These are phyloP conservation scores for Drosophila melanica DNA, from an alignment of 1,140 invertebrate species.

Conservation along the genomic window DNA sequence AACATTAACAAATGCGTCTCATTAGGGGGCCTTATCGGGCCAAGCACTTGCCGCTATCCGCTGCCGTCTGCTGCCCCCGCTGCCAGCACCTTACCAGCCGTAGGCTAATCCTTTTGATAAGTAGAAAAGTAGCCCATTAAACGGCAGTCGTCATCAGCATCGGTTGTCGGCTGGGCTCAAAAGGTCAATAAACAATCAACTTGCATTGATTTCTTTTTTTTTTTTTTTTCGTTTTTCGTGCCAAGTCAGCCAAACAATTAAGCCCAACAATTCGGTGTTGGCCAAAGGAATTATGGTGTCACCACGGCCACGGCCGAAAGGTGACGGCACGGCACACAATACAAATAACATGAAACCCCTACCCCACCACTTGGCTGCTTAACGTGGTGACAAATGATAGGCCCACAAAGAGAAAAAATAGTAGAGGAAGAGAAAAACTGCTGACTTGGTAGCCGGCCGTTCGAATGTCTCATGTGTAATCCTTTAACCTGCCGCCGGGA, in stretches of 20 bases:
- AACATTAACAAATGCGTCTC: conserved; percentile 49
- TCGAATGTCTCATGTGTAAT: conserved; percentile 53
- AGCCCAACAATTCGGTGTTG: conserved; percentile 74
- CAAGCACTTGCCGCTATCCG: conserved; percentile 17
- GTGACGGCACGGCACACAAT: conserved; percentile 49
- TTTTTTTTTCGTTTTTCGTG: conserved; percentile 16
- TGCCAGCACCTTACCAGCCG: not conserved
- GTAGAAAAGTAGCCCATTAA: conserved; percentile 69
- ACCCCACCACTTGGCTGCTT: conserved; percentile 45
- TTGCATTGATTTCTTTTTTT: conserved; percentile 72
- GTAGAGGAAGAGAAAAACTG: conserved; percentile 43
- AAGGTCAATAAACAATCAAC: conserved; percentile 72
- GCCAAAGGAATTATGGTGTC: conserved; percentile 79
- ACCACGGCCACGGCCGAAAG: conserved; percentile 55
- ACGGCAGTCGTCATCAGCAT: conserved; percentile 55
- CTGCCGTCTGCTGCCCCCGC: not conserved
- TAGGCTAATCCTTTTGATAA: conserved; percentile 55
- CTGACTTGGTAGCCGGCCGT: conserved; percentile 59
- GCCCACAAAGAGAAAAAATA: not conserved
- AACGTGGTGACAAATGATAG: conserved; percentile 72
- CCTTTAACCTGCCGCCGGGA: conserved; percentile 75
- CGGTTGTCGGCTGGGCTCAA: conserved; percentile 63
- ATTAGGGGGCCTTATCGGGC: conserved; percentile 64
- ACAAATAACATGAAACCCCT: conserved; percentile 1
- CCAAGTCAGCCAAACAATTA: conserved; percentile 69